Percentiles rank a stretch among this genome's conserved stretches.
Evolutionary conservation across 2,113 vertebrate genomes (phyloP).

Genomic region (Triplophysa tibetana): DNA sequence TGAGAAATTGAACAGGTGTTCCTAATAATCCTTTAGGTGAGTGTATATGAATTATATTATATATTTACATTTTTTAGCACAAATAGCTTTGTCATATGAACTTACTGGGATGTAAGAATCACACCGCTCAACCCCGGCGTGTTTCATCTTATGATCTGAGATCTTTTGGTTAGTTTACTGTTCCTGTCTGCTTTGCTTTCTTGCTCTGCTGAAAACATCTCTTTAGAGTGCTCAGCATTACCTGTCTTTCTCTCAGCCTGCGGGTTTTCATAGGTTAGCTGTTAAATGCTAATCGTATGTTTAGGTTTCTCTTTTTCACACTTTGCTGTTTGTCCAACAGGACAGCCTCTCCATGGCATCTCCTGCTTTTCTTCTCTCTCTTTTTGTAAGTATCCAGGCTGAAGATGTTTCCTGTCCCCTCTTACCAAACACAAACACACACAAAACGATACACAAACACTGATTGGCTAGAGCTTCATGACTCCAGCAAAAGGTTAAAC

Average conservation of each 20-base stretch:
- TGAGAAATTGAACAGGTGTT: no score
- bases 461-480: constrained; percentile 5
- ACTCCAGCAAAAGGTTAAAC: not conserved
- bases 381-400: constrained; percentile 99
- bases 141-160: not conserved
- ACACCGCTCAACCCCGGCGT: not conserved
- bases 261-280: not conserved
- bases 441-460: constrained; percentile 8
- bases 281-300: constrained; percentile 54
- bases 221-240: not conserved
- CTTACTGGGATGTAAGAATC: no score
- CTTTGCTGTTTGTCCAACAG: constrained; percentile 95
- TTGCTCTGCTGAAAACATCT: not conserved
- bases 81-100: no score
- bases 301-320: constrained; percentile 72
- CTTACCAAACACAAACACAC: constrained; percentile 23
- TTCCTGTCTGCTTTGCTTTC: not conserved
- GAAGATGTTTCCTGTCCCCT: constrained; percentile 42
- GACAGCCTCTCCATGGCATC: constrained; percentile 99
- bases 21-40: no score
- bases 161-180: not conserved
- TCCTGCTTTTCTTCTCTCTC: constrained; percentile 99
- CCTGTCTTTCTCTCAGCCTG: not conserved
- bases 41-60: no score
- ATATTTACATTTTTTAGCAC: no score